Evolutionary conservation across 2,113 vertebrate species (phyloP).

Genomic region (Odocoileus virginianus): DNA sequence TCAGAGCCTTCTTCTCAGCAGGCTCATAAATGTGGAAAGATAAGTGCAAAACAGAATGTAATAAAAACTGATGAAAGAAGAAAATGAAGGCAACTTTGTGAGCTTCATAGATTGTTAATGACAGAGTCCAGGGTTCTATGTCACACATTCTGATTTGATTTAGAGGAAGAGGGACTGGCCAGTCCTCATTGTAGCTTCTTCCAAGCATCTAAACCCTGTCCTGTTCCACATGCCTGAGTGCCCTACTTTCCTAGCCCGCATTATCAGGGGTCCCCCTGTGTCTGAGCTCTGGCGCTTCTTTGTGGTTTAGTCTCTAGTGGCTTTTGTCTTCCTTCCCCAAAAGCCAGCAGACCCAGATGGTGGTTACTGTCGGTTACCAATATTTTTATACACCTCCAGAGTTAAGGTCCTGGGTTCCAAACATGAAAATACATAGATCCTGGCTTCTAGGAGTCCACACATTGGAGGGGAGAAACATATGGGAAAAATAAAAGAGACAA

Average conservation of each 20-base stretch:
- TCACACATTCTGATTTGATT: neutral
- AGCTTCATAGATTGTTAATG: accelerated
- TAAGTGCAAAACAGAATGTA: neutral
- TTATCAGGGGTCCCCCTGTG: accelerated
- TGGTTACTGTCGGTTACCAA: neutral
- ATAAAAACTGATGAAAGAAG: neutral
- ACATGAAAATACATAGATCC: neutral
- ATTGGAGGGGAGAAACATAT: neutral
- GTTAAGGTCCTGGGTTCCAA: neutral
- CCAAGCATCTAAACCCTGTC: neutral
- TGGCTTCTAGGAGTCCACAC: neutral
- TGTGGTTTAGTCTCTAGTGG: neutral
- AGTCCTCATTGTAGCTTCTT: neutral
- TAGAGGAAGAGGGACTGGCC: neutral
- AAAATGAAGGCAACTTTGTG: neutral
- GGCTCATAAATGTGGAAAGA: neutral
- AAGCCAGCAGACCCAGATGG: neutral
- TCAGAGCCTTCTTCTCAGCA: neutral
- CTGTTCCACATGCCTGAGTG: too few species aligned
- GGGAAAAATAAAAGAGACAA: neutral
- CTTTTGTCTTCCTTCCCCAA: neutral
- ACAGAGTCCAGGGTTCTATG: neutral
- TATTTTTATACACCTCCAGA: neutral
- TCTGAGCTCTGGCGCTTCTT: neutral
- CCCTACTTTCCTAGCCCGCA: accelerated